phyloP scores from a whole-genome alignment of 2,113 vertebrate species.

The Cinclus cinclus region DNA sequence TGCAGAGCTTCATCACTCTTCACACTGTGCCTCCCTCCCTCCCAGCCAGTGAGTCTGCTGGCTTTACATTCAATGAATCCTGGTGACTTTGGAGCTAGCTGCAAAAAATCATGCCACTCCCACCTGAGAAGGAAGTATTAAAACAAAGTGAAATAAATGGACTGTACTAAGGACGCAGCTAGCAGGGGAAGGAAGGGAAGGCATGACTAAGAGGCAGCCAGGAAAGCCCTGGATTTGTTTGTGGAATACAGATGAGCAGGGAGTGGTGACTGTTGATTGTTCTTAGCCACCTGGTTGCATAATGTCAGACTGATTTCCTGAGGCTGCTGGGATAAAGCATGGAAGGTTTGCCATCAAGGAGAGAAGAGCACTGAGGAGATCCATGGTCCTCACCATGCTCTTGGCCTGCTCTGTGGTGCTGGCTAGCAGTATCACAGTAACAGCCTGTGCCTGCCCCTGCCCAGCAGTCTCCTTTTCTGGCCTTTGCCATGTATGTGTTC shows the following conservation, averaged over 20 bases:
- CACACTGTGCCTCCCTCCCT: too few relatives aligned
- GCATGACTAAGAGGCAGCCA: not conserved
- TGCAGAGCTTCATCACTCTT: not conserved
- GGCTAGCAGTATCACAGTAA: not conserved
- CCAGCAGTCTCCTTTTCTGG: not conserved
- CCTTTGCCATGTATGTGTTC: not conserved
- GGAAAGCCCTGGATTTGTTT: not conserved
- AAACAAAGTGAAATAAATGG: not conserved
- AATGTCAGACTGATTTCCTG: not conserved
- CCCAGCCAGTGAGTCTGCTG: not conserved
- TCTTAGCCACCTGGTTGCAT: not conserved
- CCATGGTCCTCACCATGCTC: not conserved
- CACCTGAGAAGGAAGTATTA: not conserved
- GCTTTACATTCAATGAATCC: not conserved
- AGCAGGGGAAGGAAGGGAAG: not conserved
- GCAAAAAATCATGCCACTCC: not conserved
- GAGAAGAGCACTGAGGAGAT: not conserved
- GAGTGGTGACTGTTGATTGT: not conserved
- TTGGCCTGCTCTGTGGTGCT: not conserved
- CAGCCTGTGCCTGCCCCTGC: not conserved
- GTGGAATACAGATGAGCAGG: not conserved
- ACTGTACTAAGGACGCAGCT: not conserved
- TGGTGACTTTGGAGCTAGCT: not conserved
- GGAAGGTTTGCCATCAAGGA: fast-evolving
- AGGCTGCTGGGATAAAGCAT: not conserved